These are phyloP conservation scores for Teleogryllus oceanicus DNA, from an alignment of 2,888 invertebrate genomes.

Conservation along the genomic window DNA sequence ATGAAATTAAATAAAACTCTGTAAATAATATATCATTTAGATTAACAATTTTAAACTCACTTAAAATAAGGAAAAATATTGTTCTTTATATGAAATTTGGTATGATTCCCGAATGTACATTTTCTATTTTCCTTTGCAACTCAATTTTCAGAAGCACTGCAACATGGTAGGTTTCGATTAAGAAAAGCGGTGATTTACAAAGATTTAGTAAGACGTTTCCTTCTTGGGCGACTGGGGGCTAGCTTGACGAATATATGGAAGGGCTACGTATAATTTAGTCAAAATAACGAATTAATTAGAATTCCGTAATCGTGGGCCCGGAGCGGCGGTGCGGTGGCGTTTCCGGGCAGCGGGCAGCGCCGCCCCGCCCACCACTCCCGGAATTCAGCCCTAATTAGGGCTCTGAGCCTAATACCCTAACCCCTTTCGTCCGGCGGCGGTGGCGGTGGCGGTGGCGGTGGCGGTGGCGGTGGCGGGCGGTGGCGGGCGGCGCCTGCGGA, in stretches of 20 bases:
- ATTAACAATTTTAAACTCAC: no score
- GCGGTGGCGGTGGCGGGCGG: no score
- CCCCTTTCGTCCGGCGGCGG: no score
- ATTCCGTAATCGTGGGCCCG: not conserved
- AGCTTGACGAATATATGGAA: slow-evolving; percentile 7
- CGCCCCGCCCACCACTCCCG: not conserved
- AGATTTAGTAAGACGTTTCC: not conserved
- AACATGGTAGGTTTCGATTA: not conserved
- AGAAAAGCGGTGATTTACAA: not conserved
- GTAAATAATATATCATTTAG: no score
- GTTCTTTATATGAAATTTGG: no score
- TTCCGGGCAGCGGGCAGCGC: not conserved
- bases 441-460: no score
- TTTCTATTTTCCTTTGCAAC: no score
- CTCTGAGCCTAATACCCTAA: not conserved
- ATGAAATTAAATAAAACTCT: no score
- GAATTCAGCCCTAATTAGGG: slow-evolving; percentile 18
- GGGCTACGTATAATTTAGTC: not conserved
- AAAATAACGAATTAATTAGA: slow-evolving; percentile 10
- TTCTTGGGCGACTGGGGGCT: not conserved
- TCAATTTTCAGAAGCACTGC: no score
- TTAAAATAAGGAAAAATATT: no score
- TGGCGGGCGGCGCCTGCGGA: no score
- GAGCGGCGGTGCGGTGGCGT: not conserved
- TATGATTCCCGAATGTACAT: no score